Base-by-base conservation (phyloP, 2,113 vertebrate genomes). In the Cyanocitta stelleri region DNA sequence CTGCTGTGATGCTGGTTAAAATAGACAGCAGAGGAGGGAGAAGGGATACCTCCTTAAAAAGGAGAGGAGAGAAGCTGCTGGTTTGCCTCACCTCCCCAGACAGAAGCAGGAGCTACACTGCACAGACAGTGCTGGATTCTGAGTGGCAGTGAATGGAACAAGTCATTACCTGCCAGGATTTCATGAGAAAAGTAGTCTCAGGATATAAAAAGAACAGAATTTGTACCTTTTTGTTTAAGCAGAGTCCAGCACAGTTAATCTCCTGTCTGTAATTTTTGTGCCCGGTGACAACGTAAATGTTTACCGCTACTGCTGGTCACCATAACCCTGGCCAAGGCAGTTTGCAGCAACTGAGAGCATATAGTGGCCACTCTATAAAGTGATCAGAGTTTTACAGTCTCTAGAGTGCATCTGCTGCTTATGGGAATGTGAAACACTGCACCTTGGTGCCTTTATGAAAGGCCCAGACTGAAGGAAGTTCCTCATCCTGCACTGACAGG, bases 21-120 rank as follows among this genome's bases (percentile, higher is more conserved):
- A 43, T 48, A 58, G 37, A 43, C 4, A 39, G 35, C 22, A 68
- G 51, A 44, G 23, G 43, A 91, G 27, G 30, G 16, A 80, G 48
- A 56, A 27, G 15, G 35, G 16, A 29, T 12, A 11, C 24, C n/a
- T 79, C 46, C 26, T 11, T 5, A 13, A 24, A 85, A 51, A 52
- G 51, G 29, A 61, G 51, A 48, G 3, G 5, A 68, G 49, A 51
- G 49, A 13, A 68, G 22, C 11, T 0, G 0, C 24, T 18, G 0
- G 1, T n/a, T 43, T 29, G 23, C 21, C 27, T 76, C 27, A 35
- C 23, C 52, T 72, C 9, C 44, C 26, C 62, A 30, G 24, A 44
- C 13, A 82, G 54, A 61, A 22, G 30, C 37, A 64, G 56, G 27
- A 56, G 11, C 22, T 54, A 16, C 0, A 0, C 30, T 41, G 30